Base-by-base conservation (phyloP, 2,888 invertebrate species). In the Drosophila meridionalis region DNA sequence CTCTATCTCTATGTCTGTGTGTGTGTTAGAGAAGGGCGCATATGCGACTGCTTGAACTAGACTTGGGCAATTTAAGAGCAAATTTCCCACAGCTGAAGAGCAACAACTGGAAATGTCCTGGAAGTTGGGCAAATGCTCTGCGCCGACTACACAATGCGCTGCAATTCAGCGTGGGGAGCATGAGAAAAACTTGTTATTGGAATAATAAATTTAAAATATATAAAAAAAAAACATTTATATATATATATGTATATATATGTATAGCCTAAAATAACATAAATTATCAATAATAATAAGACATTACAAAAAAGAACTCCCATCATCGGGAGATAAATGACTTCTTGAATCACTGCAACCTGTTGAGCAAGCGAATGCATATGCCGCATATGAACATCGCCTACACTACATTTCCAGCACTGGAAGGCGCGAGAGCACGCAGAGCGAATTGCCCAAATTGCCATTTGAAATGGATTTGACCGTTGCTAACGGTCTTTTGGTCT, bases 51-150 rank as follows among this genome's bases (percentile, higher is more conserved):
- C 64, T 60, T 62, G 4, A 45, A 42, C 30, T 32, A 30, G 12
- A 26, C n/a, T 14, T 5, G 8, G 11, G 7, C 28, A 36, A 12
- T 7, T 14, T 2, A 87, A 82, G 82, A 82, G 82, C 32, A 67
- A 84, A 87, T 87, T 71, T 20, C 69, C 88, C 79, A 11, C 0
- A 1, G 20, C 4, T 26, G 2, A 84, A 84, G 85, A 84, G 82
- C 60, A 30, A 8, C n/a, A n/a, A 40, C 48, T 74, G 74, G 71
- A 81, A 82, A 20, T 4, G 14, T 7, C 7, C 45, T 80, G 84
- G 84, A 82, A 82, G 3, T 2, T 0, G 1, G 1, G 7, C 0
- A 7, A 8, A 6, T 0, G 2, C 0, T 14, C 2, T 2, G 8
- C 45, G 38, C 26, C 59, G 71, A 63, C 30, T 52, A 14, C 4